Evolutionary conservation across 2,888 invertebrate species (phyloP), one percentile per base, ranked within the genome.

Genomic region (Cheilosia pagana): DNA sequence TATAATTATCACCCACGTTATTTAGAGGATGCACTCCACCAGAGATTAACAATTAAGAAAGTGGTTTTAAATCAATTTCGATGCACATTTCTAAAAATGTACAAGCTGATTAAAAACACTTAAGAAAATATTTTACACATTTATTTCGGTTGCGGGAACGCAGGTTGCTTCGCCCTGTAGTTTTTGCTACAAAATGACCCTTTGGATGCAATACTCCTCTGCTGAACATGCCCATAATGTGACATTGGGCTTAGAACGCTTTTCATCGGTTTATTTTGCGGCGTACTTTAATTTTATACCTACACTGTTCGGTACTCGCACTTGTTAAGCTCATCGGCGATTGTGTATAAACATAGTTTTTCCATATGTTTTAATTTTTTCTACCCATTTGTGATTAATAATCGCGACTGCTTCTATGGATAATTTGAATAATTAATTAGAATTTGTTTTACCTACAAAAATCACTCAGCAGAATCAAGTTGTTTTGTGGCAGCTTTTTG

Each of bases 271-370:
- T 43, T n/a, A n/a, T 60, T 16, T 52, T 25, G 14, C 12, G 25
- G 10, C 21, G 21, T 25, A 52, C 10, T 16, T 48, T 28, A 28
- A 28, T 2, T 1, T 8, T 28, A 28, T 28, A 21, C 2, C 6
- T 8, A 19, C 7, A 8, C 14, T 10, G 16, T 43, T 28, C 28
- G 8, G 28, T 28, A 28, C 28, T 28, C 28, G 25, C 25, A 43
- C 10, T 16, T 62, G 12, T 31, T 55, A 16, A 2, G n/a, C 23
- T 52, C n/a, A n/a, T 55, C 31, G n/a, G 25, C 21, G 5, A n/a
- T 55, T 55, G 53, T 68, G 21, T 31, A 45, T 68, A 68, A 68
- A 68, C 68, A 68, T 68, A 65, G 12, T n/a, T 39, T 21, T 16
- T n/a, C 52, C 65, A 65, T 52, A 65, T 52, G 65, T 41, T 52